A percentile compares a stretch with the other conserved stretches of the same genome.
Evolutionary conservation across 2,797 vertebrate species (phyloP).

Genomic region (Eleutherodactylus coqui): DNA sequence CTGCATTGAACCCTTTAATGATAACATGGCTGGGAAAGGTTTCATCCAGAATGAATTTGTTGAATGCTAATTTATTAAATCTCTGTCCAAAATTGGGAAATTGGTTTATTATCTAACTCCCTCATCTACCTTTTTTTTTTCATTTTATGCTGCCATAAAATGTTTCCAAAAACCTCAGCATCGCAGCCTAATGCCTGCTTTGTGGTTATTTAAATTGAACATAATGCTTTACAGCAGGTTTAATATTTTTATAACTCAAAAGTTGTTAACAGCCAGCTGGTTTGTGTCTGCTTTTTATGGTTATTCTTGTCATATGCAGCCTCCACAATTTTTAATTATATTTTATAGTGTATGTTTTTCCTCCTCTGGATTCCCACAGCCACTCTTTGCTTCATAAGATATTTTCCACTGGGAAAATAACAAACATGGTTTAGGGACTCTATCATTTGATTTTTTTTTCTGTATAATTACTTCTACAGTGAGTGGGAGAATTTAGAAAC

Average conservation of each 20-base stretch:
- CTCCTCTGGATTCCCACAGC: slow-evolving; percentile 79
- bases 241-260: slow-evolving; percentile 87
- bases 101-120: slow-evolving; percentile 79
- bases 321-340: slow-evolving; percentile 87
- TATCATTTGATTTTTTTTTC: slow-evolving; percentile 71
- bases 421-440: slow-evolving; percentile 72
- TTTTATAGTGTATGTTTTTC: slow-evolving; percentile 84
- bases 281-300: slow-evolving; percentile 87
- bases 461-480: slow-evolving; percentile 75
- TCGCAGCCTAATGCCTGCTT: slow-evolving; percentile 79
- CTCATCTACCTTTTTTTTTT: slow-evolving; percentile 77
- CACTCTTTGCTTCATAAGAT: slow-evolving; percentile 76
- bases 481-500: slow-evolving; percentile 69
- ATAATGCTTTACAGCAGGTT: slow-evolving; percentile 85
- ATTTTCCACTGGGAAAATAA: slow-evolving; percentile 76
- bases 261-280: slow-evolving; percentile 87
- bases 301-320: slow-evolving; percentile 86
- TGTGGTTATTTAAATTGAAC: slow-evolving; percentile 86
- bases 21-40: slow-evolving; percentile 12
- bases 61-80: slow-evolving; percentile 70
- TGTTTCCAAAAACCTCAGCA: slow-evolving; percentile 82
- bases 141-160: slow-evolving; percentile 83
- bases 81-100: slow-evolving; percentile 73
- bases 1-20: background rate
- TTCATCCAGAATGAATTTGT: slow-evolving; percentile 29